Base-by-base conservation (phyloP, 1,140 invertebrate species). In the Tetranychus cinnabarinus region DNA sequence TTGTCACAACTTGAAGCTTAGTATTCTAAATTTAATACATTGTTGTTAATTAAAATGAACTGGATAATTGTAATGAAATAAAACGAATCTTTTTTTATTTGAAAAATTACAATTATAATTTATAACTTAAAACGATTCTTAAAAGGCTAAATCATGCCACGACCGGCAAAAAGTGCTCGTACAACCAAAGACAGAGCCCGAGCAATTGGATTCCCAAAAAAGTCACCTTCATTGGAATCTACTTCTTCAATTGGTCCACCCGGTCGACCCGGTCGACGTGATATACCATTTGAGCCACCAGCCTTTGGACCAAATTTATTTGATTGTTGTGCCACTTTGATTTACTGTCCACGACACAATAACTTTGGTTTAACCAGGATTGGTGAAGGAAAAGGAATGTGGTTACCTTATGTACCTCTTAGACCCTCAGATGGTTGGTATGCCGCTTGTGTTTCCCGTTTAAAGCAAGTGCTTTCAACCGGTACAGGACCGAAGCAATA, bases 301-400 rank as follows among this genome's bases (percentile, higher is more conserved):
- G 13, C 10, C n/a, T 60, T 48, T 60, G 60, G 62, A 23, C 33
- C 58, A 13, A 34, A 61, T 60, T 37, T 65, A 39, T 61, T 39
- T 54, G 63, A 64, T 50, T 54, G 50, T 39, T 56, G 65, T 61
- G 59, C 62, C 3, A 36, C 46, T 6, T 36, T 65, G 7, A 59
- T 65, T 23, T 58, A 61, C 37, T 65, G 64, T 59, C 58, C 58
- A 6, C 42, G 36, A n/a, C 64, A 65, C 52, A 10, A 61, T 7
- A 60, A 56, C 45, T 58, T 58, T 46, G 57, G 39, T n/a, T 10
- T 60, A 15, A 13, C 47, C 7, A n/a, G 10, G 6, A 42, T 54
- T 23, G 48, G 35, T 35, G n/a, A 52, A 50, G n/a, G 35, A n/a
- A 60, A 60, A 37, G 47, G 46, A 10, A 39, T 52, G 46, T 60